Conservation (phyloP, 2,888 invertebrate genomes). For the Drosophila subsilvestris region DNA sequence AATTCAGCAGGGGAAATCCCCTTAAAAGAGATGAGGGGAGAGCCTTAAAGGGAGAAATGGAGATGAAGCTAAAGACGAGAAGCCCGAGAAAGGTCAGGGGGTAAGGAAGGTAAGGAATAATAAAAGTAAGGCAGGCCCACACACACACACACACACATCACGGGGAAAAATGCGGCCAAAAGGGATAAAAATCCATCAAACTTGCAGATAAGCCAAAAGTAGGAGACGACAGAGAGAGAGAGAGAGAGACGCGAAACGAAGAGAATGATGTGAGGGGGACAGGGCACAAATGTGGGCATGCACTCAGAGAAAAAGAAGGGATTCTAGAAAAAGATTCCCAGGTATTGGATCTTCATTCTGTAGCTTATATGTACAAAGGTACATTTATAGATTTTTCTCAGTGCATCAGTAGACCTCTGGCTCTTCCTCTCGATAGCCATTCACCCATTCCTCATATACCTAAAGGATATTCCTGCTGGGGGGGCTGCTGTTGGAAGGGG, state of each 20-base stretch:
- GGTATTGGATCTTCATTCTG: neutral
- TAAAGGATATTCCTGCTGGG: neutral
- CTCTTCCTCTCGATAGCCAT: neutral
- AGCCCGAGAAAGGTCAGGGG: slow-evolving; percentile 13
- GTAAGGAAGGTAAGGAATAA: slow-evolving; percentile 32
- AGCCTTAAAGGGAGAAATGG: neutral
- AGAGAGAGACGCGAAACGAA: slow-evolving; percentile 24
- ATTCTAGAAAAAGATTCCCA: neutral
- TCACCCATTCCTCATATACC: neutral
- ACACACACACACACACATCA: slow-evolving; percentile 11
- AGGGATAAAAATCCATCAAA: slow-evolving; percentile 79
- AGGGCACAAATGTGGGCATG: neutral
- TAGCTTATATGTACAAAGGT: neutral
- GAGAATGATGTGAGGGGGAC: no score
- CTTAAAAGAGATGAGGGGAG: slow-evolving; percentile 7
- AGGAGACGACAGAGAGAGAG: slow-evolving; percentile 39
- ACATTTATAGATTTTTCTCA: neutral
- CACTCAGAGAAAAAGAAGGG: neutral
- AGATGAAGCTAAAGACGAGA: slow-evolving; percentile 1
- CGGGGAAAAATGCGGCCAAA: slow-evolving; percentile 41
- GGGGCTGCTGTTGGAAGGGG: neutral
- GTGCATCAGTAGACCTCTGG: neutral
- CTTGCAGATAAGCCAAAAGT: slow-evolving; percentile 74
- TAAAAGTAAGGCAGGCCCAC: slow-evolving; percentile 34
- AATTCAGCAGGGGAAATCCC: slow-evolving; percentile 3